Evolutionary conservation across 2,888 invertebrate species (phyloP), one percentile per base, ranked within the genome.

Genomic region (Lacanobia oleracea): DNA sequence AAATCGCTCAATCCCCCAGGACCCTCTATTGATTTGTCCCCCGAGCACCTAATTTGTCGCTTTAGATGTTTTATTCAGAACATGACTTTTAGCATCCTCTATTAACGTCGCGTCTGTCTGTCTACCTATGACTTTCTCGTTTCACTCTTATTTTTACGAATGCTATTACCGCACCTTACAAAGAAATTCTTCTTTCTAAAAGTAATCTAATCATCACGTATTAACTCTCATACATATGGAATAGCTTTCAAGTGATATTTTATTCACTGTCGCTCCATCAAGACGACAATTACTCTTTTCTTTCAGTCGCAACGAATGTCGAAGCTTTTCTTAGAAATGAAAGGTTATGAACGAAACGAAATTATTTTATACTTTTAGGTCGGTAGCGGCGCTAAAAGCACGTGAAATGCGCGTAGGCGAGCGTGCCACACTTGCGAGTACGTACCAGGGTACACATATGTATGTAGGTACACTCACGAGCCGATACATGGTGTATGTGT

Each of bases 1-100:
- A 95, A 95, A 95, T 94, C 92, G 94, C 92, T 92, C 94, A 93
- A 93, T 94, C 95, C 95, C 95, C 87, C 88, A 92, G 92, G 95
- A 89, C 88, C 88, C 89, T 87, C 88, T 94, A 94, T 95, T 93
- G 94, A 95, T 95, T 95, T 93, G 93, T 93, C 94, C 93, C 93
- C 83, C 84, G 92, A 92, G 93, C 91, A 89, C 91, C 92, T 93
- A 94, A 94, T 93, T 94, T 92, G 91, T 86, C 89, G 89, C 91
- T 92, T 92, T 92, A 90, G 89, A 93, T 93, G 92, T 94, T 93
- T 93, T 92, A 93, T 94, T 92, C 93, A 90, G 86, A 87, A 88
- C 88, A 86, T 88, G 88, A 93, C 90, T 92, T 92, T 91, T 91
- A 88, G 79, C 88, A 88, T 87, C 87, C 83, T 87, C 85, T 88